A percentile compares a stretch with the other conserved stretches of the same genome.
Conservation (phyloP, 2,113 vertebrate genomes). For the Cyanoramphus novaezelandiae region DNA sequence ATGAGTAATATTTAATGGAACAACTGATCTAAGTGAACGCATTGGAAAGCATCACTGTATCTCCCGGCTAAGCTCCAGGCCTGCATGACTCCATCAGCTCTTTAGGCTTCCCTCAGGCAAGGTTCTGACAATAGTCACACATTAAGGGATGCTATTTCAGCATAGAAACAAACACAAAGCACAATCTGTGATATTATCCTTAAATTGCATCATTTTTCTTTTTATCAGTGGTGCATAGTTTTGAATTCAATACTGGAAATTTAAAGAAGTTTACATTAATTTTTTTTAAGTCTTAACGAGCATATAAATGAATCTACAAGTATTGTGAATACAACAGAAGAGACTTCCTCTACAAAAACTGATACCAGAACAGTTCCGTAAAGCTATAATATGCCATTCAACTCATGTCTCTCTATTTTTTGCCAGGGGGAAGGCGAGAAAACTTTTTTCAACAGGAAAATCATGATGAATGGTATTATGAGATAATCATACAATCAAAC, state of each 20-base stretch:
- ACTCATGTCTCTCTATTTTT: background rate
- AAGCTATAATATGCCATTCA: background rate
- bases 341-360: background rate
- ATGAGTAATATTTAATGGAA: background rate
- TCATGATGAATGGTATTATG: background rate
- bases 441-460: background rate
- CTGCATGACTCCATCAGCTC: background rate
- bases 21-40: background rate
- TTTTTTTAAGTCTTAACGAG: background rate
- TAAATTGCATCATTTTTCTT: background rate
- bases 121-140: background rate
- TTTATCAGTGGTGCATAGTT: background rate
- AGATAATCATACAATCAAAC: background rate
- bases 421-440: background rate
- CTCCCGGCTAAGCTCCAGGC: background rate
- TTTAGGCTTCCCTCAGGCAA: background rate
- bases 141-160: background rate
- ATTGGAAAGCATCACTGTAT: background rate
- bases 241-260: background rate
- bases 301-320: background rate
- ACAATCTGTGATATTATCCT: background rate
- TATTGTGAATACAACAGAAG: background rate
- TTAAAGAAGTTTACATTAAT: background rate
- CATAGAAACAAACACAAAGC: background rate
- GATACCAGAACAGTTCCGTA: background rate